A percentile compares a stretch with the other conserved stretches of the same genome.
phyloP scores from a whole-genome alignment of 1,140 invertebrate genomes.

The Ridgeia piscesae region DNA sequence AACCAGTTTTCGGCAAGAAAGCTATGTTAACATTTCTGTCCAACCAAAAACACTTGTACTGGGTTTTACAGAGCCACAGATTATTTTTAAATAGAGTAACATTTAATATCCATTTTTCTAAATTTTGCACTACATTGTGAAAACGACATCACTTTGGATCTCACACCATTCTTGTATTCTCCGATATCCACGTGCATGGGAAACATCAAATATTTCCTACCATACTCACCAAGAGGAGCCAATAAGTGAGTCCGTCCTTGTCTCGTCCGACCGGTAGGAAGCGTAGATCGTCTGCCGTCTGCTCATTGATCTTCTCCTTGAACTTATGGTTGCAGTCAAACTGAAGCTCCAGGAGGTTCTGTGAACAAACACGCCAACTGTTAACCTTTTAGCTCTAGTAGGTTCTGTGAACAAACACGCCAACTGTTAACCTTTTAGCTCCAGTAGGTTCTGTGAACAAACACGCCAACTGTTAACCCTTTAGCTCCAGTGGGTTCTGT shows the following conservation, averaged over 20 bases:
- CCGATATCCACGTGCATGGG: neutral
- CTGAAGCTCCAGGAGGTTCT: slow-evolving; percentile 89
- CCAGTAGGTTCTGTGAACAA: no score
- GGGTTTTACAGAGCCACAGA: no score
- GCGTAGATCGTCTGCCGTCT: slow-evolving; percentile 76
- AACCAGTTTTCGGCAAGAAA: no score
- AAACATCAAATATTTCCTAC: neutral
- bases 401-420: no score
- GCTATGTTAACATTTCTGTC: no score
- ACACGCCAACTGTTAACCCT: no score
- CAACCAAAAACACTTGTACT: no score
- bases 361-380: slow-evolving; percentile 53
- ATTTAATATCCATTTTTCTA: no score
- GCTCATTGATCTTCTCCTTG: slow-evolving; percentile 85
- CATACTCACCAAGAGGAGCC: slow-evolving; percentile 73
- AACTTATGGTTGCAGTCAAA: slow-evolving; percentile 94
- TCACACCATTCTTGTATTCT: neutral
- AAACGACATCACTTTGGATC: neutral
- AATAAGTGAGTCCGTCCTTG: slow-evolving; percentile 85
- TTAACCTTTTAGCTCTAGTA: neutral
- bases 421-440: no score
- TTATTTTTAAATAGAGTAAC: no score
- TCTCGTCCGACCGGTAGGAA: slow-evolving; percentile 86
- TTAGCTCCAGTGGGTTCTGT: no score
- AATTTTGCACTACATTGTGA: no score